Conservation (phyloP, 2,113 vertebrate genomes). For the Melanerpes formicivorus region DNA sequence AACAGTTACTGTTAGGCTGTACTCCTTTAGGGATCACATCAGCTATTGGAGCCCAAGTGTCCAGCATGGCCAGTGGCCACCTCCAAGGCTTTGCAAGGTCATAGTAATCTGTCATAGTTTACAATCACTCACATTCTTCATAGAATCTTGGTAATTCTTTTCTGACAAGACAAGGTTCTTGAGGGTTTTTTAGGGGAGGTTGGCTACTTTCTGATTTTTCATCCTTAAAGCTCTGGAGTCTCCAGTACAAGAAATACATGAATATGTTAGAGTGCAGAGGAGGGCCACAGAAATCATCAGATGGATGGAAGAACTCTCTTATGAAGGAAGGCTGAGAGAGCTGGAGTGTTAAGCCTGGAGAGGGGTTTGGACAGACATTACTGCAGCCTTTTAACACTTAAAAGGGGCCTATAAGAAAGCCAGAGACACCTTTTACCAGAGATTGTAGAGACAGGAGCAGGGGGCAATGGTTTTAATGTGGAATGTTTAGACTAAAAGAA, state of each 20-base stretch:
- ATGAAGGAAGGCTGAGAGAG: not conserved
- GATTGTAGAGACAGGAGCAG: not conserved
- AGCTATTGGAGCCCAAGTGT: not conserved
- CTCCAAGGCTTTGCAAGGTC: not conserved
- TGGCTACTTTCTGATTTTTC: not conserved
- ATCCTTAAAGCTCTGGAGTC: not conserved
- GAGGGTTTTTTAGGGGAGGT: not conserved
- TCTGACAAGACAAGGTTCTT: not conserved
- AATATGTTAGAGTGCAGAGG: not conserved
- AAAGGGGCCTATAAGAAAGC: not conserved
- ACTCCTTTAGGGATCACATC: not conserved
- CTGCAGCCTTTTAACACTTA: accelerated
- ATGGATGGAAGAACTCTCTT: not conserved
- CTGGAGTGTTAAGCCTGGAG: not conserved
- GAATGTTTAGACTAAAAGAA: not conserved
- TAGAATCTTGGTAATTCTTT: not conserved
- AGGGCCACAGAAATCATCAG: not conserved
- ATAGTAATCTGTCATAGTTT: not conserved
- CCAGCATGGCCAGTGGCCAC: not conserved
- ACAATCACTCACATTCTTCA: not conserved
- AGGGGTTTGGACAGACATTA: not conserved
- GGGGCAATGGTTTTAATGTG: not conserved
- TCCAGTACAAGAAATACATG: not conserved
- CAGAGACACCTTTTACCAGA: not conserved
- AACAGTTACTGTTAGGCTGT: not conserved